Evolutionary conservation across 1,140 invertebrate species (phyloP).

Genomic region (Saccostrea cuccullata): DNA sequence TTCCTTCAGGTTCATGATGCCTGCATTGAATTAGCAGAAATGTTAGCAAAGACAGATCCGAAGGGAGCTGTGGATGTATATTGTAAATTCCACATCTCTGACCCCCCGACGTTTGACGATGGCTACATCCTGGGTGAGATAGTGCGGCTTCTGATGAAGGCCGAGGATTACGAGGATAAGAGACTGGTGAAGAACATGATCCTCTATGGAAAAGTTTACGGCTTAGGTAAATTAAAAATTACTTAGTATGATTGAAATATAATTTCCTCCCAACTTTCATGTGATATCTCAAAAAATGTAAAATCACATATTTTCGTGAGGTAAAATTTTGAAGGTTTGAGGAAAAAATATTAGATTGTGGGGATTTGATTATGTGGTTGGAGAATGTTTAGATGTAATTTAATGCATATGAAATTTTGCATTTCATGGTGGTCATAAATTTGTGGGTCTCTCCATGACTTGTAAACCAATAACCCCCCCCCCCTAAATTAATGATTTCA

Average conservation of each 20-base stretch:
- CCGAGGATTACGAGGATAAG: slow-evolving; percentile 76
- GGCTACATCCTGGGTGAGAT: slow-evolving; percentile 78
- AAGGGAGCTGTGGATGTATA: slow-evolving; percentile 76
- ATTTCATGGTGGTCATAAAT: no score
- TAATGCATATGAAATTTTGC: no score
- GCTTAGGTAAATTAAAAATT: slow-evolving; percentile 69
- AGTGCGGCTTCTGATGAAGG: slow-evolving; percentile 75
- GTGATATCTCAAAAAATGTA: no score
- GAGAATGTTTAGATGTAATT: no score
- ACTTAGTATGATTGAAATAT: neutral
- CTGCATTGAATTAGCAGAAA: slow-evolving; percentile 77
- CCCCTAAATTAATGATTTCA: no score
- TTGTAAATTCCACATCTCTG: slow-evolving; percentile 75
- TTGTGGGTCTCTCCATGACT: no score
- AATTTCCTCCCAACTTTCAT: no score
- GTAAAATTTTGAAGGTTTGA: no score
- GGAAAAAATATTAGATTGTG: no score
- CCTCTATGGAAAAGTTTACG: slow-evolving; percentile 73
- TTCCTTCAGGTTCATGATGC: slow-evolving; percentile 75
- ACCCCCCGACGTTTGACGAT: slow-evolving; percentile 76
- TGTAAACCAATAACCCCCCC: no score
- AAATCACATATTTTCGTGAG: no score
- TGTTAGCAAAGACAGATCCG: slow-evolving; percentile 74
- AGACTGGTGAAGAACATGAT: slow-evolving; percentile 75
- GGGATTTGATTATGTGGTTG: no score